Evolutionary conservation across 2,113 vertebrate genomes (phyloP).

Genomic region (Mastomys coucha): DNA sequence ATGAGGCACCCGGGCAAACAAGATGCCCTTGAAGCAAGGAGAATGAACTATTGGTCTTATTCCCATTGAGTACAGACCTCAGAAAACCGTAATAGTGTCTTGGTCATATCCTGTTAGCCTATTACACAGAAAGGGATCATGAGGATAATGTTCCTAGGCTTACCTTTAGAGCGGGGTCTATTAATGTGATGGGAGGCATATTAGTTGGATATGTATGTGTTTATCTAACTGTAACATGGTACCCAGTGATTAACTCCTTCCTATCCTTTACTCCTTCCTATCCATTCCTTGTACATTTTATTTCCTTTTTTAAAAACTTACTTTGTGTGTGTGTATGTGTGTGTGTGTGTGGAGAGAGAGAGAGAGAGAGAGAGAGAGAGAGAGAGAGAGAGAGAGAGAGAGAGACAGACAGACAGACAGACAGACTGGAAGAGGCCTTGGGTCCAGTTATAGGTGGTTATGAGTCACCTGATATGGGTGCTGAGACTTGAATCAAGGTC

Average conservation of each 20-base stretch:
- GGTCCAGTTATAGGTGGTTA: neutral
- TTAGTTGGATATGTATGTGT: neutral
- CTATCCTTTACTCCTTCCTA: neutral
- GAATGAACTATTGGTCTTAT: neutral
- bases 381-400: no score
- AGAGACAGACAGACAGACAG: no score
- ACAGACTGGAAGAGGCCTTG: neutral
- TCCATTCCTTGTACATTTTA: neutral
- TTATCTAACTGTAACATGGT: neutral
- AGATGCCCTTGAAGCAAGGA: neutral
- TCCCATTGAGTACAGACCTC: neutral
- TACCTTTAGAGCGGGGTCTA: neutral
- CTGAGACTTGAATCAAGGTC: neutral
- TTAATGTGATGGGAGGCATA: neutral
- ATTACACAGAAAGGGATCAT: neutral
- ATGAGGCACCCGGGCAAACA: neutral
- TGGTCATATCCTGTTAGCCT: no score
- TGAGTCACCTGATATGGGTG: neutral
- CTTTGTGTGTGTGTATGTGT: neutral
- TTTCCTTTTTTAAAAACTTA: neutral
- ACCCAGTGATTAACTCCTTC: neutral
- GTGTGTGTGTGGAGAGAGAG: no score
- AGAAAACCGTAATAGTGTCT: neutral
- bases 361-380: no score
- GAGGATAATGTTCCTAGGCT: neutral